phyloP scores from a whole-genome alignment of 1,140 invertebrate species.

The Nymphalis io region DNA sequence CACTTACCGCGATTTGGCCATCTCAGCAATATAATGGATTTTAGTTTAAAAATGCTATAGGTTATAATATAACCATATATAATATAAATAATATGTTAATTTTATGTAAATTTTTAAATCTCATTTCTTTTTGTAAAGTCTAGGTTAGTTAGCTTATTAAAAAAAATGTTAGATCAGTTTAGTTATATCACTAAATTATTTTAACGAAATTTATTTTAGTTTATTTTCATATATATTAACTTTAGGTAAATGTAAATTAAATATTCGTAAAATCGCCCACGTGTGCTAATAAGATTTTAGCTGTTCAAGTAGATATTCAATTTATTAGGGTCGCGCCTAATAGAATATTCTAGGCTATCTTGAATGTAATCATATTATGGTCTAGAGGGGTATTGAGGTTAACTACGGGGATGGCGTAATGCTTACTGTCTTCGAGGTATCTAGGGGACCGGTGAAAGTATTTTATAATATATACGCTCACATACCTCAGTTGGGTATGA shows the following conservation, averaged over 20 bases:
- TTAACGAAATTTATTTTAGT: neutral
- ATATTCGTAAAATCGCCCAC: neutral
- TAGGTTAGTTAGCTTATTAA: too few relatives aligned
- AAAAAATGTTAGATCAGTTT: too few relatives aligned
- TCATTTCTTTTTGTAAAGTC: too few relatives aligned
- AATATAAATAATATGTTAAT: too few relatives aligned
- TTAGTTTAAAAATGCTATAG: too few relatives aligned
- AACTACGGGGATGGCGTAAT: slow-evolving; percentile 16
- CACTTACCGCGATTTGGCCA: too few relatives aligned
- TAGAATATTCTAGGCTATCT: slow-evolving; percentile 22
- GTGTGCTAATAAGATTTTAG: neutral
- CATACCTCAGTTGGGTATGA: too few relatives aligned
- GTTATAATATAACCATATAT: too few relatives aligned
- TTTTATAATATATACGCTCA: neutral
- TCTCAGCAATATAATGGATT: too few relatives aligned
- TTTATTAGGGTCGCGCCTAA: slow-evolving; percentile 23
- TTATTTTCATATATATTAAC: neutral
- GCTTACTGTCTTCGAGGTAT: neutral
- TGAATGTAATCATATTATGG: slow-evolving; percentile 20
- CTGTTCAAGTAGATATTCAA: neutral
- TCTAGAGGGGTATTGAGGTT: slow-evolving; percentile 20
- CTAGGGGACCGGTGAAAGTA: neutral
- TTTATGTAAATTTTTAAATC: too few relatives aligned
- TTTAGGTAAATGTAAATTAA: neutral
- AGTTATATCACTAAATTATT: too few relatives aligned